Percentiles rank a stretch among this genome's conserved stretches.
phyloP scores from a whole-genome alignment of 2,113 vertebrate species.

The Corydoras sp. region DNA sequence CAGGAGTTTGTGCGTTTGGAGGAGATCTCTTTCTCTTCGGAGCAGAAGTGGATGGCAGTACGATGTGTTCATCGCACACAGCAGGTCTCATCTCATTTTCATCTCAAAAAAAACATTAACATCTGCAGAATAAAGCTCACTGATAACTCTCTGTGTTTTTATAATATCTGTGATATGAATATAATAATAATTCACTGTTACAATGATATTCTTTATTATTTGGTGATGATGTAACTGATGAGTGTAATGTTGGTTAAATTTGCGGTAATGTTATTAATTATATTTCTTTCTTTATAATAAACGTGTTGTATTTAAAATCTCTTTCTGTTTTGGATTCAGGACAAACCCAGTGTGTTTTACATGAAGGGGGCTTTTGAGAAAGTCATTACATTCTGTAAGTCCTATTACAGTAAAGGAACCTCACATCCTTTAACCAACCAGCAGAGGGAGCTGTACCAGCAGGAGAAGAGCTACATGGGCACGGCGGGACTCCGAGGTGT shows the following conservation, averaged over 20 bases:
- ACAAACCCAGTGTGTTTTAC: slow-evolving; percentile 80
- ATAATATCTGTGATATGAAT: too few relatives aligned
- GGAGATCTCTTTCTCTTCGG: slow-evolving; percentile 91
- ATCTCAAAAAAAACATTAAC: too few relatives aligned
- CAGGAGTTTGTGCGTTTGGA: slow-evolving; percentile 85
- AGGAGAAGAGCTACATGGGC: slow-evolving; percentile 91
- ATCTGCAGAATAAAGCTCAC: too few relatives aligned
- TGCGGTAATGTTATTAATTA: too few relatives aligned
- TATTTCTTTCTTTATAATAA: too few relatives aligned
- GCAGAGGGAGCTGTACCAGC: slow-evolving; percentile 86
- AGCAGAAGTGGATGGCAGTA: slow-evolving; percentile 97
- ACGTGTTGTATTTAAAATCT: too few relatives aligned
- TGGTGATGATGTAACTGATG: too few relatives aligned
- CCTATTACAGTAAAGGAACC: slow-evolving; percentile 77
- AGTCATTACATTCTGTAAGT: slow-evolving; percentile 83
- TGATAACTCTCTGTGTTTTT: too few relatives aligned
- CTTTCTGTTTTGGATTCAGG: slow-evolving; percentile 56
- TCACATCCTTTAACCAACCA: slow-evolving; percentile 73
- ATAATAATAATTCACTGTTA: too few relatives aligned
- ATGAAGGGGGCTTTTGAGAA: slow-evolving; percentile 95
- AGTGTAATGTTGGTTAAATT: too few relatives aligned
- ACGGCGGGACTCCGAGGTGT: slow-evolving; percentile 81
- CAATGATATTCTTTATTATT: too few relatives aligned
- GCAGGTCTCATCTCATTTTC: slow-evolving; percentile 66
- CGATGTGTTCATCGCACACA: slow-evolving; percentile 85